Base-by-base conservation (phyloP, 2,797 vertebrate genomes). In the Typhlichthys eigenmanni region DNA sequence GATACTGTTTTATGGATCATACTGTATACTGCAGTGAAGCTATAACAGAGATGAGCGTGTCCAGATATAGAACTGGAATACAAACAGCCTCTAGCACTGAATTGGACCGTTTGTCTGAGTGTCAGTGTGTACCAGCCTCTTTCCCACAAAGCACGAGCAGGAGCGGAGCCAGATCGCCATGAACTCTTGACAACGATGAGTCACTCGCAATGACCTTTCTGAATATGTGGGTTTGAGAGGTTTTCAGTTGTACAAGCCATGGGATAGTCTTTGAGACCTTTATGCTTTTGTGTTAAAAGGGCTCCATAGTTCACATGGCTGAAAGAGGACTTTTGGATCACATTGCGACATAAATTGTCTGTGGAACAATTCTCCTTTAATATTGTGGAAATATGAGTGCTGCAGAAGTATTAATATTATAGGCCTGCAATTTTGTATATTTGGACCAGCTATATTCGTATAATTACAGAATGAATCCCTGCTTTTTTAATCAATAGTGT, bases 131-230 rank as follows among this genome's bases (percentile, higher is more conserved):
- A 43, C 64, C 66, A 64, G 58, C 66, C 61, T 69, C 55, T 72
- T 83, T 87, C 80, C 78, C 79, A 83, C 78, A 69, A 12, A 66
- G 51, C 82, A 29, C 4, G 24, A 53, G 43, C 58, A 24, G 45
- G 58, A 74, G 43, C 47, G 50, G 61, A 75, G 66, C 75, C 75
- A 77, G 50, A 0, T 34, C 60, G 62, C 5, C 0, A 66, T 76
- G 77, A 66, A 66, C 78, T 52, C 60, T 64, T 83, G 82, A 87
- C 79, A 74, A 69, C 29, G 2, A 74, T 85, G 84, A 87, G 60
- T 88, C 86, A 87, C 59, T 1, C 65, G 65, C 76, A 13, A 51
- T 89, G 87, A 86, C 83, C 88, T 91, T 91, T 89, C 74, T 78
- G 69, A 85, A 76, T 76, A 74, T 86, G 61, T 54, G 76, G 50